Evolutionary conservation across 2,888 invertebrate genomes (phyloP).

Genomic region (Stratiomys singularior): DNA sequence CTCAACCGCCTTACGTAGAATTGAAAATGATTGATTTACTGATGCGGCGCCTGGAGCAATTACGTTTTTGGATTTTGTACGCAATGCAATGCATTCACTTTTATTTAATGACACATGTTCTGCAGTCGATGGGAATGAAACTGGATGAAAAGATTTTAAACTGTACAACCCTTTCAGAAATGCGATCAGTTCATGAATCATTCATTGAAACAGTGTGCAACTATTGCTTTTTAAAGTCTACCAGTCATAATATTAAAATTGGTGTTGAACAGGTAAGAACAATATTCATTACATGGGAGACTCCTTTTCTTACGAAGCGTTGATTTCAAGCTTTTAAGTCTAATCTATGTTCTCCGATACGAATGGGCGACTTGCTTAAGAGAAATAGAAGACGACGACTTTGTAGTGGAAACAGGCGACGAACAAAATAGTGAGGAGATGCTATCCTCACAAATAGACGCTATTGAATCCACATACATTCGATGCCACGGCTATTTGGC

Average conservation of each 20-base stretch:
- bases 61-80: slow-evolving; percentile 69
- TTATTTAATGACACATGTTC: slow-evolving; percentile 67
- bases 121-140: slow-evolving; percentile 63
- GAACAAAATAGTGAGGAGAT: slow-evolving; percentile 54
- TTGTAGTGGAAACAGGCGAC: slow-evolving; percentile 46
- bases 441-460: slow-evolving; percentile 58
- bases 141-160: slow-evolving; percentile 59
- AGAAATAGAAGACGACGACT: slow-evolving; percentile 55
- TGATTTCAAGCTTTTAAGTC: slow-evolving; percentile 58
- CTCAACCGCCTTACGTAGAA: slow-evolving; percentile 56
- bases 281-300: too few species aligned
- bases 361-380: slow-evolving; percentile 61
- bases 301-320: too few species aligned
- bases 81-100: slow-evolving; percentile 68
- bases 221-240: slow-evolving; percentile 59
- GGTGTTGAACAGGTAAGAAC: slow-evolving; percentile 60
- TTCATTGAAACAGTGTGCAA: slow-evolving; percentile 60
- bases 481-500: slow-evolving; percentile 62
- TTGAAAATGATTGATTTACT: slow-evolving; percentile 60
- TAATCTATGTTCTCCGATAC: slow-evolving; percentile 60
- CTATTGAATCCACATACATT: slow-evolving; percentile 63
- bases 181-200: slow-evolving; percentile 60
- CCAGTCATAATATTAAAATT: slow-evolving; percentile 44
- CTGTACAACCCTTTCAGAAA: slow-evolving; percentile 59
- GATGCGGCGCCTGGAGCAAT: slow-evolving; percentile 66